Base-by-base conservation (phyloP, 2,888 invertebrate genomes). In the Drosophila dives region DNA sequence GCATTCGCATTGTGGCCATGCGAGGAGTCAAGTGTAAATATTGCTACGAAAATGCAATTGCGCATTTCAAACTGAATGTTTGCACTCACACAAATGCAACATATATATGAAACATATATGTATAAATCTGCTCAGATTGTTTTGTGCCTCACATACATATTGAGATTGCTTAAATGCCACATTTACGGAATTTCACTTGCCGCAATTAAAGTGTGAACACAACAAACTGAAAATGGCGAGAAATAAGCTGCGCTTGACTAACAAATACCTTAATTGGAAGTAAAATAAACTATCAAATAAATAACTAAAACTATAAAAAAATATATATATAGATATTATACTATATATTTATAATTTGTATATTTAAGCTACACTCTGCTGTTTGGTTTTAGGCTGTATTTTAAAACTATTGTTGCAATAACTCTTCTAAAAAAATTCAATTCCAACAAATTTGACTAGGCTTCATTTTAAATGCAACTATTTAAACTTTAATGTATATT, bases 1-100 rank as follows among this genome's bases (percentile, higher is more conserved):
- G 81, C 83, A 83, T 87, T 91, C 90, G 88, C 83, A 77, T 86
- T 85, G 77, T 71, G 85, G 68, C 59, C 73, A 67, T 58, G 55
- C 49, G 64, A 23, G 55, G 80, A 72, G 69, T 67, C 76, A 81
- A 74, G 72, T 86, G 87, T 77, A 86, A 86, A 86, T 72, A 88
- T 81, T 62, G 53, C 64, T 65, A 56, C 38, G 64, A 20, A 71
- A 77, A 72, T 81, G 53, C 81, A 61, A 71, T 67, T 60, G 54
- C 33, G n/a, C 33, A 45, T 26, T 17, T 45, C 36, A 42, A 8
- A 8, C 3, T 23, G 45, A 3, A 45, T 54, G 3, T 40, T 20
- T 54, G 11, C 34, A 11, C 29, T 7, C 45, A 45, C 12, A 45
- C 45, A 45, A 3, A 48, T 48, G n/a, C 40, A 29, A 29, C 29